These are phyloP conservation scores for Drosophila colorata DNA, from an alignment of 2,888 invertebrate species.

Conservation along the genomic window DNA sequence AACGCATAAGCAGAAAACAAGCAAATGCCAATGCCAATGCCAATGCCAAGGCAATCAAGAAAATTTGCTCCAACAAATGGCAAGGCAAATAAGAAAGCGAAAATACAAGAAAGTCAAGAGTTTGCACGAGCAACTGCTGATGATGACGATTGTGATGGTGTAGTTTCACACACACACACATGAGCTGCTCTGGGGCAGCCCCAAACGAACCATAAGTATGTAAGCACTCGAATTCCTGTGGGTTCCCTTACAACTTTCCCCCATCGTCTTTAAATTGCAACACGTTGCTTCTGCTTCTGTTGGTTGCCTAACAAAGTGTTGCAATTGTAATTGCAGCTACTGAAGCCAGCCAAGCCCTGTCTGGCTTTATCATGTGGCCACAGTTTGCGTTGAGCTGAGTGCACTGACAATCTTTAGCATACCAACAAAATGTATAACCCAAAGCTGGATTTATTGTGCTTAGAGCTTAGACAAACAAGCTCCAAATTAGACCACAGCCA, in stretches of 20 bases:
- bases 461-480: slow-evolving; percentile 53
- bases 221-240: slow-evolving; percentile 35
- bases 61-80: slow-evolving; percentile 73
- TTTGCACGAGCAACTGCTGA: slow-evolving; percentile 60
- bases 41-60: slow-evolving; percentile 75
- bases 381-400: slow-evolving; percentile 19
- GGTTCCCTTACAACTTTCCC: slow-evolving; percentile 20
- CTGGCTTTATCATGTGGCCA: slow-evolving; percentile 54
- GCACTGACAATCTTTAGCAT: slow-evolving; percentile 39
- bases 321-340: slow-evolving; percentile 33
- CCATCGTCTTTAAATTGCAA: slow-evolving; percentile 37
- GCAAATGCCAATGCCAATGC: slow-evolving; percentile 67
- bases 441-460: slow-evolving; percentile 54
- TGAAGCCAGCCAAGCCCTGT: slow-evolving; percentile 13
- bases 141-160: slow-evolving; percentile 30
- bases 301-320: slow-evolving; percentile 27
- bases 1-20: slow-evolving; percentile 59
- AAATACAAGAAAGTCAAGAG: slow-evolving; percentile 51
- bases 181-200: slow-evolving; percentile 6
- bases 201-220: slow-evolving; percentile 39
- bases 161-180: slow-evolving; percentile 18
- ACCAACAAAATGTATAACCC: slow-evolving; percentile 38
- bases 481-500: slow-evolving; percentile 55
- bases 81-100: slow-evolving; percentile 67
- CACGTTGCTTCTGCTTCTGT: neutral